These are phyloP conservation scores for Ericerus pela DNA, from an alignment of 1,140 invertebrate genomes.

Conservation along the genomic window DNA sequence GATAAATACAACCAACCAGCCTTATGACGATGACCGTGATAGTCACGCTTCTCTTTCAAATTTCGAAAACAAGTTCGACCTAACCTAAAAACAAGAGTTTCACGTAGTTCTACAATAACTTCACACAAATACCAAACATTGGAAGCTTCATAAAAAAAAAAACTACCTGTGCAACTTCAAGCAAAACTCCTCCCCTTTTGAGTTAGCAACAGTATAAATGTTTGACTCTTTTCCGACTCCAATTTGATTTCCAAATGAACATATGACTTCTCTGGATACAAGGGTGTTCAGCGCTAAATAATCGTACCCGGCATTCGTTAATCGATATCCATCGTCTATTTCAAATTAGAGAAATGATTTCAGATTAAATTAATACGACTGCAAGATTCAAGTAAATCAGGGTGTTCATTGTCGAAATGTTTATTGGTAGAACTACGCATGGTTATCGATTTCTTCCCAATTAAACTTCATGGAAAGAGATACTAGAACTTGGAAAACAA, in stretches of 20 bases:
- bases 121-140: too few relatives aligned
- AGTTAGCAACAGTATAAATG: slow-evolving; percentile 73
- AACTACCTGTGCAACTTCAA: slow-evolving; percentile 84
- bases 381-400: too few relatives aligned
- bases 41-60: slow-evolving; percentile 91
- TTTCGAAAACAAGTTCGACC: slow-evolving; percentile 94
- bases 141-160: too few relatives aligned
- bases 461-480: too few relatives aligned
- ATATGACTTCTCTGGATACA: slow-evolving; percentile 56
- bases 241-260: slow-evolving; percentile 93
- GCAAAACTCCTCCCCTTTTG: slow-evolving; percentile 56
- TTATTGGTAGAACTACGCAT: too few relatives aligned
- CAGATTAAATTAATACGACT: too few relatives aligned
- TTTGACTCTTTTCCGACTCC: slow-evolving; percentile 97
- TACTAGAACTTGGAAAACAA: too few relatives aligned
- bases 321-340: slow-evolving; percentile 84
- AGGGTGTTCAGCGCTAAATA: slow-evolving; percentile 87
- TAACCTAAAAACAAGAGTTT: too few relatives aligned
- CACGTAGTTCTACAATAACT: too few relatives aligned
- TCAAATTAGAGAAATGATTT: slow-evolving; percentile 23
- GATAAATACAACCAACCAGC: slow-evolving; percentile 97
- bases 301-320: slow-evolving; percentile 94
- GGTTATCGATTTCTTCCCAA: too few relatives aligned
- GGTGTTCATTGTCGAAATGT: too few relatives aligned
- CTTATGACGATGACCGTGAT: slow-evolving; percentile 77